Conservation (phyloP, 2,113 vertebrate genomes). For the Heptranchias perlo region DNA sequence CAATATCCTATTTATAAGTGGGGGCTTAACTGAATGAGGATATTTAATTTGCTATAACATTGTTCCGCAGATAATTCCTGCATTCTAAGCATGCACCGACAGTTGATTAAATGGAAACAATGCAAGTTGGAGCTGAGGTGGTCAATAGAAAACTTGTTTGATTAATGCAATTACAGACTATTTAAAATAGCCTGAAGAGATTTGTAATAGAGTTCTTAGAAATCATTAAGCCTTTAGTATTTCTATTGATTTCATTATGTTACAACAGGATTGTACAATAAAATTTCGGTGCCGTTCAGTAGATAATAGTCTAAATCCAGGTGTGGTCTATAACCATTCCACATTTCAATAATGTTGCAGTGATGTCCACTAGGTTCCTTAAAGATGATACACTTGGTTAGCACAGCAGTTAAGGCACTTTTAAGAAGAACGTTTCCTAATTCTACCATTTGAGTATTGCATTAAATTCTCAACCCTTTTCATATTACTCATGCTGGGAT, state of each 20-base stretch:
- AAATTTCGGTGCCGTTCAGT: neutral
- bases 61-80: neutral
- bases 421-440: neutral
- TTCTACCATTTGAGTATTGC: neutral
- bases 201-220: neutral
- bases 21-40: neutral
- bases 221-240: slow-evolving; percentile 1
- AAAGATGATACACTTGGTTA: neutral
- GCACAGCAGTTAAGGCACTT: neutral
- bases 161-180: slow-evolving; percentile 20
- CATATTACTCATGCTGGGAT: neutral
- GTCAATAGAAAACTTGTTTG: neutral
- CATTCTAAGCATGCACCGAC: neutral
- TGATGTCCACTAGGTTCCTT: neutral
- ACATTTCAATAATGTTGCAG: neutral
- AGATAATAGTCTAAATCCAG: neutral
- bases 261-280: neutral
- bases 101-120: neutral
- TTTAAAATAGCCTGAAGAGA: neutral
- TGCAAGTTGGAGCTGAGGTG: neutral
- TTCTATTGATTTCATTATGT: slow-evolving; percentile 12
- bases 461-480: neutral
- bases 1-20: neutral
- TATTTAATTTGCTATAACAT: neutral
- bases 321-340: no score